Percentiles rank a stretch among this genome's conserved stretches.
Evolutionary conservation across 2,797 vertebrate genomes (phyloP).

Genomic region (Takifugu rubripes): DNA sequence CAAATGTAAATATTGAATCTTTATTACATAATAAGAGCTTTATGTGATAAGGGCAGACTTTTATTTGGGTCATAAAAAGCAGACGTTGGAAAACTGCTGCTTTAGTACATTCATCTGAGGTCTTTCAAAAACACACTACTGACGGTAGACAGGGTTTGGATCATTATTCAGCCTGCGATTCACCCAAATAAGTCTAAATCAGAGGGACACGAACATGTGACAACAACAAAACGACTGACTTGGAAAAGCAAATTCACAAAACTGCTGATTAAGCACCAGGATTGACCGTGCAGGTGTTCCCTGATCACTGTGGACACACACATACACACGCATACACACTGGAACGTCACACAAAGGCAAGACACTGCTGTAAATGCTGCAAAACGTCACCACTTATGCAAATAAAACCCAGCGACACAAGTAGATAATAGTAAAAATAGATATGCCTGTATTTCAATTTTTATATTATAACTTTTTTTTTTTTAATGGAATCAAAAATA

Average conservation of each 20-base stretch:
- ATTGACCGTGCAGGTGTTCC: conserved; percentile 52
- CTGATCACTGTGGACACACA: conserved; percentile 65
- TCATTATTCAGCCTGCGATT: conserved; percentile 7
- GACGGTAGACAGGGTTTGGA: conserved; percentile 18
- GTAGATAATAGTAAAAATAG: conserved; percentile 64
- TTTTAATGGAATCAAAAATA: conserved; percentile 70
- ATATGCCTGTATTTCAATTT: conserved; percentile 47
- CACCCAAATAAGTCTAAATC: conserved; percentile 22
- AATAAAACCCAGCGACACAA: conserved; percentile 44
- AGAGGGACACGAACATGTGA: neutral
- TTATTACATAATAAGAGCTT: conserved; percentile 67
- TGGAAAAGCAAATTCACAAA: neutral
- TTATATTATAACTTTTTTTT: conserved; percentile 29
- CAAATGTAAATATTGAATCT: conserved; percentile 75
- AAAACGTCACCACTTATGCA: conserved; percentile 25
- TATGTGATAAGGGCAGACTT: conserved; percentile 65
- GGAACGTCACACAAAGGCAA: conserved; percentile 60
- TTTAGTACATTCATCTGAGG: conserved; percentile 50
- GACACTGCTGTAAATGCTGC: conserved; percentile 39
- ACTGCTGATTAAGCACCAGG: conserved; percentile 33
- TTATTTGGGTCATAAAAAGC: conserved; percentile 69
- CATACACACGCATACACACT: conserved; percentile 41
- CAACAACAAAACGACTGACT: conserved; percentile 20
- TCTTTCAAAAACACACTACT: conserved; percentile 23
- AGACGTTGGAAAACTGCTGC: conserved; percentile 39